Conservation (phyloP, 2,113 vertebrate genomes). For the Gymnarchus niloticus region DNA sequence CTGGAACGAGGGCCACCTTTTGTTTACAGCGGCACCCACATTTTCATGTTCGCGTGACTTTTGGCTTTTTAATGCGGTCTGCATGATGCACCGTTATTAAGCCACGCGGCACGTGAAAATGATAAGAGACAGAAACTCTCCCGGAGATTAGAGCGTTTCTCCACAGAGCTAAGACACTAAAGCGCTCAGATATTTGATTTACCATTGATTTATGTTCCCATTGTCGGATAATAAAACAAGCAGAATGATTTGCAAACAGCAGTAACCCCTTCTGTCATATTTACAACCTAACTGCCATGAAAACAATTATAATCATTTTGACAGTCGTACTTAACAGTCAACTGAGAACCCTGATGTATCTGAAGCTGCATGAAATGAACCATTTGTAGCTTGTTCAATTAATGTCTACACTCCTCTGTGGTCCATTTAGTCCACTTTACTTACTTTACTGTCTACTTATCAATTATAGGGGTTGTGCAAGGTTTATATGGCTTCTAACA, state of each 20-base stretch:
- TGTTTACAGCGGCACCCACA: neutral
- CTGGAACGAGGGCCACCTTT: neutral
- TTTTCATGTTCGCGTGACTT: neutral
- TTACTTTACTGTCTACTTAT: neutral
- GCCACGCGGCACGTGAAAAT: neutral
- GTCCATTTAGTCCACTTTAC: neutral
- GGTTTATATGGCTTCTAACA: neutral
- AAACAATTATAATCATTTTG: neutral
- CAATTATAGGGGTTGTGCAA: neutral
- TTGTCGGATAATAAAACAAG: neutral
- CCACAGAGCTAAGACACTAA: neutral
- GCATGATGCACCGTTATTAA: neutral
- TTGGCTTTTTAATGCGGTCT: neutral
- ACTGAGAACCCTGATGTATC: neutral
- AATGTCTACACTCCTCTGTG: neutral
- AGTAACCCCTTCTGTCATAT: neutral
- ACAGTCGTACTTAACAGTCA: neutral
- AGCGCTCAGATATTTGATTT: neutral
- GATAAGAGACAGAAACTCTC: neutral
- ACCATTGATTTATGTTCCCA: neutral
- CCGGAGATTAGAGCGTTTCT: neutral
- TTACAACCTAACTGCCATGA: slow-evolving; percentile 6
- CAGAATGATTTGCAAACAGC: neutral
- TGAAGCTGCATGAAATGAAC: neutral
- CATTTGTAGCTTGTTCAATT: slow-evolving; percentile 12